phyloP scores from a whole-genome alignment of 2,888 invertebrate species.

The Tinea trinotella region DNA sequence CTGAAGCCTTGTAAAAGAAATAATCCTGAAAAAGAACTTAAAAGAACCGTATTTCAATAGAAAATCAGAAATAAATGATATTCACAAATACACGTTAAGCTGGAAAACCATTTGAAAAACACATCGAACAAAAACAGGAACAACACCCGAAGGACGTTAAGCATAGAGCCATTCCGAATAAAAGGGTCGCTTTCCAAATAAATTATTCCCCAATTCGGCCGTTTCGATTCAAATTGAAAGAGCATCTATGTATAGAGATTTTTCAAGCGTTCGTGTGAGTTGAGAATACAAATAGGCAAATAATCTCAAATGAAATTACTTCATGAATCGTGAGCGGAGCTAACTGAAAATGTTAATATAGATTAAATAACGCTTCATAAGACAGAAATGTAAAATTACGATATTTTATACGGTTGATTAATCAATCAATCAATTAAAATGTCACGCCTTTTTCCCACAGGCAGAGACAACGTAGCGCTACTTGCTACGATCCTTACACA shows the following conservation, averaged over 20 bases:
- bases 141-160: slow-evolving; percentile 40
- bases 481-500: too few relatives aligned
- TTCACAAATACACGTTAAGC: slow-evolving; percentile 1
- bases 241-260: slow-evolving; percentile 62
- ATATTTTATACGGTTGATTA: too few relatives aligned
- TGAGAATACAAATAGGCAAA: slow-evolving; percentile 64
- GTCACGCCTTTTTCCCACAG: too few relatives aligned
- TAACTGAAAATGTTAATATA: too few relatives aligned
- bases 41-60: slow-evolving; percentile 5
- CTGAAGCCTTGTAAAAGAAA: too few relatives aligned
- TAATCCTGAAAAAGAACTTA: too few relatives aligned
- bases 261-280: slow-evolving; percentile 57
- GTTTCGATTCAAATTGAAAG: slow-evolving; percentile 68
- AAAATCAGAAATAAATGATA: slow-evolving; percentile 10
- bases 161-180: slow-evolving; percentile 44
- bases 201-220: slow-evolving; percentile 62
- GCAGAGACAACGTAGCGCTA: too few relatives aligned
- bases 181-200: slow-evolving; percentile 59
- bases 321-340: slow-evolving; percentile 44
- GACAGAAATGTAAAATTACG: too few relatives aligned
- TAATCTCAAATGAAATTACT: slow-evolving; percentile 62
- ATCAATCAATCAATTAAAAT: too few relatives aligned
- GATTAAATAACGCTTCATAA: too few relatives aligned
- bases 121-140: slow-evolving; percentile 33
- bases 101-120: slow-evolving; percentile 13